These are phyloP conservation scores for Naja naja DNA, from an alignment of 2,113 vertebrate species.

Conservation along the genomic window DNA sequence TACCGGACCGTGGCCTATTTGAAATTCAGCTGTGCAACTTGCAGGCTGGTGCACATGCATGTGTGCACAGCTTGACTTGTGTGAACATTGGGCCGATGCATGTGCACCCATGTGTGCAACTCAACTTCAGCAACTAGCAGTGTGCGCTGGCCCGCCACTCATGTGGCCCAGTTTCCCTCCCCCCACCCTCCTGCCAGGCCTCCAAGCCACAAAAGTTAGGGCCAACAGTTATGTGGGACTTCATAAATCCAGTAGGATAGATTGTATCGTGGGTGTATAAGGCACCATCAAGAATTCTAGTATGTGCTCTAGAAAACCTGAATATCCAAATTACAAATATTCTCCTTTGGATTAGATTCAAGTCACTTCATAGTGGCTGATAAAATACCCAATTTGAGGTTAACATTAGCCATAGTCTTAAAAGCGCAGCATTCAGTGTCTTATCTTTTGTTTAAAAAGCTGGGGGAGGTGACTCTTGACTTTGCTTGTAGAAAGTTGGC, in stretches of 20 bases:
- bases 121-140: neutral
- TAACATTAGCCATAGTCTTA: neutral
- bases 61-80: neutral
- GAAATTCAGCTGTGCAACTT: neutral
- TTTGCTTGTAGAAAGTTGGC: neutral
- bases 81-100: neutral
- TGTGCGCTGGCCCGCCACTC: rapidly evolving
- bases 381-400: neutral
- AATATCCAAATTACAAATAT: neutral
- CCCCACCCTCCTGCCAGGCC: too few species aligned
- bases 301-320: neutral
- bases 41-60: neutral
- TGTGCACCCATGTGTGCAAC: neutral
- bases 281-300: neutral
- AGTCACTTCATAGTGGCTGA: neutral
- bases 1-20: neutral
- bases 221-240: neutral
- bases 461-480: neutral
- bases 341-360: neutral
- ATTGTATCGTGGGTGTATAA: neutral
- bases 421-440: neutral
- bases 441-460: neutral
- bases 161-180: neutral
- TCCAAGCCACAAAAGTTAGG: neutral
- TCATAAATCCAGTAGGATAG: neutral